These are phyloP conservation scores for Galbula dea DNA, from an alignment of 2,113 vertebrate species.

Conservation along the genomic window DNA sequence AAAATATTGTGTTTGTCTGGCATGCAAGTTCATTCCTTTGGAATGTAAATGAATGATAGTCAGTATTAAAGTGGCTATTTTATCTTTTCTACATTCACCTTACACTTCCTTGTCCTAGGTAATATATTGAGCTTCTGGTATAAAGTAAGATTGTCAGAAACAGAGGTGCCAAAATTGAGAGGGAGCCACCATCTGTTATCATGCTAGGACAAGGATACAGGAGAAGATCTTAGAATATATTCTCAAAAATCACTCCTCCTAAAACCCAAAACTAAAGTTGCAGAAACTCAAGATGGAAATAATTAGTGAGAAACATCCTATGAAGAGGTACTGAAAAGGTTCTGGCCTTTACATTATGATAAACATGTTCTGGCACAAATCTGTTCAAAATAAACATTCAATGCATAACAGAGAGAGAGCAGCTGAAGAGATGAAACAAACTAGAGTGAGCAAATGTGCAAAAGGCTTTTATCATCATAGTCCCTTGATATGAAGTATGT, in stretches of 20 bases:
- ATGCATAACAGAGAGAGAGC: constrained; percentile 37
- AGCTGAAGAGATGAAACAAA: constrained; percentile 46
- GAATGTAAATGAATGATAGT: neutral
- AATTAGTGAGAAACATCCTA: neutral
- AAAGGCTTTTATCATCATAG: neutral
- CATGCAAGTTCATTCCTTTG: neutral
- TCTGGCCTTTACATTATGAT: constrained; percentile 26
- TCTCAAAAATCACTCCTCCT: neutral
- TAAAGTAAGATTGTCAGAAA: neutral
- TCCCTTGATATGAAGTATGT: neutral
- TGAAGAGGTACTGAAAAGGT: constrained; percentile 18
- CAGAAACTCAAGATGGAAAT: neutral
- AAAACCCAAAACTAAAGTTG: neutral
- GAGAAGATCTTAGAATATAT: neutral
- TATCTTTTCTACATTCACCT: neutral
- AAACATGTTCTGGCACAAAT: constrained; percentile 36
- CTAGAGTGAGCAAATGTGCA: neutral
- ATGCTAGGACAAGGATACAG: neutral
- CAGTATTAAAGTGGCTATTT: neutral
- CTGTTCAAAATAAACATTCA: constrained; percentile 40
- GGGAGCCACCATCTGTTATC: neutral
- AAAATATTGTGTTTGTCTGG: neutral
- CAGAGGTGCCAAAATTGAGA: neutral
- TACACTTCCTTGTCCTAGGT: neutral
- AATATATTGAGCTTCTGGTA: neutral